phyloP scores from a whole-genome alignment of 2,113 vertebrate genomes.

The Serinus canaria region DNA sequence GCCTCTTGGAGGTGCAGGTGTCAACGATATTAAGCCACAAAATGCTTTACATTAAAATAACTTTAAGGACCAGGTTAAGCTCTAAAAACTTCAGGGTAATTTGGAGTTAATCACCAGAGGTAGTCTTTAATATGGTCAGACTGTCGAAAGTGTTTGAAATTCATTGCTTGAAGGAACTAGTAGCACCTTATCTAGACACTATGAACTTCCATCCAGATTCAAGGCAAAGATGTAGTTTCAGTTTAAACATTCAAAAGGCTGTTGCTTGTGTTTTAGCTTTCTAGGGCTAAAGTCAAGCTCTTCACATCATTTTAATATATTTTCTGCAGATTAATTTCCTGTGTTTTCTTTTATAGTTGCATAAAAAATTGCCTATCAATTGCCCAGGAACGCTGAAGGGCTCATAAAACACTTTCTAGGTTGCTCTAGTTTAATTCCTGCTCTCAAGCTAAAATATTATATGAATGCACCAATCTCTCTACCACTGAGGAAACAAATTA shows the following conservation, averaged over 20 bases:
- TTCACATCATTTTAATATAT: conserved; percentile 46
- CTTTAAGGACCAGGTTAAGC: conserved; percentile 55
- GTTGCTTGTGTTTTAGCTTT: conserved; percentile 11
- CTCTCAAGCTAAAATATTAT: not conserved
- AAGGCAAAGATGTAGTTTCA: not conserved
- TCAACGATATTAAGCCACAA: conserved; percentile 56
- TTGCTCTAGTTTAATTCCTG: conserved; percentile 31
- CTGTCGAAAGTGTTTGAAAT: not conserved
- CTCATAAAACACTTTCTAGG: conserved; percentile 43
- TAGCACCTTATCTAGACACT: conserved; percentile 9
- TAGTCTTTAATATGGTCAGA: conserved; percentile 16
- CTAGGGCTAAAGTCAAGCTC: not conserved
- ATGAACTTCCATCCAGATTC: not conserved
- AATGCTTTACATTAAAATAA: conserved; percentile 46
- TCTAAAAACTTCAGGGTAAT: conserved; percentile 30
- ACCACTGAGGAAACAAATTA: not conserved
- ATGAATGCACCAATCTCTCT: not conserved
- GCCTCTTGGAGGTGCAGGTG: conserved; percentile 45
- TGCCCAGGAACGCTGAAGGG: conserved; percentile 5
- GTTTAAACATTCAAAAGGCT: not conserved
- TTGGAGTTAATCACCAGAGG: conserved; percentile 28
- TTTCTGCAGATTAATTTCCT: conserved; percentile 63
- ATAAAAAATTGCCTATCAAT: conserved; percentile 22
- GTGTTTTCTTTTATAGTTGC: conserved; percentile 59
- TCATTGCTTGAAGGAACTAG: conserved; percentile 34